Base-by-base conservation (phyloP, 1,140 invertebrate genomes). In the Melitaea cinxia region DNA sequence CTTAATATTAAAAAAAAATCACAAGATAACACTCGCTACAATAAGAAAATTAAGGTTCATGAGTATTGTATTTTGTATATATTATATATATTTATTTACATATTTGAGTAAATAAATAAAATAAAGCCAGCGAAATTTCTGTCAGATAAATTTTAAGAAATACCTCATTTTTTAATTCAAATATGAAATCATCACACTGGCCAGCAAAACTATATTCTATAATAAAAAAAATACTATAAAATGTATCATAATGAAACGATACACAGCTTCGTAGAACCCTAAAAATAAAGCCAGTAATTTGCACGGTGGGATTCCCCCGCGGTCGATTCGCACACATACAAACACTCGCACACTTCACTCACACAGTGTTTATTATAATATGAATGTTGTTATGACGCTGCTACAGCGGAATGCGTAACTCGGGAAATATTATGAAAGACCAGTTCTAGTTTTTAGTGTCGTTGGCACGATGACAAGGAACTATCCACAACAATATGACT, bases 281-380 rank as follows among this genome's bases (percentile, higher is more conserved):
- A 62, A 69, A 64, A 60, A 73, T 68, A 69, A 62, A 1, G 69
- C 49, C 55, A 65, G 70, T 70, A 72, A 75, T 87, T 83, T 87
- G 81, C 82, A 68, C 71, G 49, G 64, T 57, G 84, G 84, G 84
- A 87, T 77, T 85, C 70, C 84, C 83, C 78, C 59, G 70, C 61
- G 71, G 57, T 53, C 61, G 62, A 64, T 69, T 35, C 52, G 17
- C 65, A 59, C 67, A 65, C 58, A 53, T 42, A 57, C 30, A 35
- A 21, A 39, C 23, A 14, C 52, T 23, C 6, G 1, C 21, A 47
- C 42, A 42, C 42, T 45, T 10, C 4, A 53, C 37, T 52, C n/a
- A 71, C 4, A 63, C 28, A 24, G 4, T 15, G 7, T 28, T 28
- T 28, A 28, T 14, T 39, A 14, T 17, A 6, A 17, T 4, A 19